Conservation (phyloP, 2,888 invertebrate genomes). For the Capitulum mitella region DNA sequence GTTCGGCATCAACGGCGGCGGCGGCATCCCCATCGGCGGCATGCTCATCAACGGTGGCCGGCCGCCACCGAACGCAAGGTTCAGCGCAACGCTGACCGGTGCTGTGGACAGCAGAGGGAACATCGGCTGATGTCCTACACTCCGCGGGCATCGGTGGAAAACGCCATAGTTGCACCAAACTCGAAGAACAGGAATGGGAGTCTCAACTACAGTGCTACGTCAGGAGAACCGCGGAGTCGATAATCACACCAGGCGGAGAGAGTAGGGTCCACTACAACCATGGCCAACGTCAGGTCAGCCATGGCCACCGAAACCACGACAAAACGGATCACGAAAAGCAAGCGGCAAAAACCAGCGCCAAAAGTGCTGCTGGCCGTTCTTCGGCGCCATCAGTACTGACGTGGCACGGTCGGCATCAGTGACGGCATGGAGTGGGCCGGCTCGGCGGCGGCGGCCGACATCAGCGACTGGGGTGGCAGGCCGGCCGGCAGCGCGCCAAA, state of each 20-base stretch:
- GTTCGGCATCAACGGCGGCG: conserved; percentile 33
- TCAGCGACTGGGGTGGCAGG: not conserved
- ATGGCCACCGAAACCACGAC: not conserved
- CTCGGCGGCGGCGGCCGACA: not conserved
- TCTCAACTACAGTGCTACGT: no score
- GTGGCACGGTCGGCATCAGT: not conserved
- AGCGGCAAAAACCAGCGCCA: no score
- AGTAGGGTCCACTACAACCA: no score
- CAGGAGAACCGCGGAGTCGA: no score
- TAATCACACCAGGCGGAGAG: no score
- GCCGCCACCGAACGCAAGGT: conserved; percentile 2
- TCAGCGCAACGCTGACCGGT: not conserved
- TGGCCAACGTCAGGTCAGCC: not conserved
- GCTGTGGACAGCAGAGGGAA: not conserved
- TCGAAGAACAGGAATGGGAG: no score
- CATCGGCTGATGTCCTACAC: no score
- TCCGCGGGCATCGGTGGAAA: no score
- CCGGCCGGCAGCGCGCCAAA: not conserved
- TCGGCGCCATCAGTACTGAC: no score
- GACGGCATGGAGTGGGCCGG: not conserved
- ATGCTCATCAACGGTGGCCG: conserved; percentile 34
- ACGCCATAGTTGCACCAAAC: no score
- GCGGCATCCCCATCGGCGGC: conserved; percentile 34
- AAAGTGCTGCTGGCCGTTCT: no score
- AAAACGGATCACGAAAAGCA: no score